Conservation (phyloP, 2,113 vertebrate genomes). For the Phrynosoma blainvillii region DNA sequence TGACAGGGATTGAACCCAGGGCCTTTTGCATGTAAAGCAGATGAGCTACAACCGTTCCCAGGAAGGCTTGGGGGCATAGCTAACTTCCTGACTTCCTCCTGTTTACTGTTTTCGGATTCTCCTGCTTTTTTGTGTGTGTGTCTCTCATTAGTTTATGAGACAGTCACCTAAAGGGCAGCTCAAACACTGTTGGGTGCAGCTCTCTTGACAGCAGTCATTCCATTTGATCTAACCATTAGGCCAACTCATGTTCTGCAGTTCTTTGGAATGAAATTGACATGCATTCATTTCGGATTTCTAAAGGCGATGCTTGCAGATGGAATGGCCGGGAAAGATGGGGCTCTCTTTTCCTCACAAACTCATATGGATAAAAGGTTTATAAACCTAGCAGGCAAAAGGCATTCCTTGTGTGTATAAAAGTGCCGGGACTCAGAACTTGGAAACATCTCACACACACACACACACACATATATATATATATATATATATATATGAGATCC, state of each 20-base stretch:
- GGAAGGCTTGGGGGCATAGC: rapidly evolving
- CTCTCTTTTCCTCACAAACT: not conserved
- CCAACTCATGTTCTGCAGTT: conserved; percentile 31
- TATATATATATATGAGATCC: too few relatives aligned
- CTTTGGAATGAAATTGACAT: conserved; percentile 29
- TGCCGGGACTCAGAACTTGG: too few relatives aligned
- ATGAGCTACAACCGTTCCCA: not conserved
- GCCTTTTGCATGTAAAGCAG: not conserved
- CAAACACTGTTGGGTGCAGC: not conserved
- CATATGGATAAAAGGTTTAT: conserved; percentile 10
- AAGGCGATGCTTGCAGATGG: conserved; percentile 10
- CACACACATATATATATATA: too few relatives aligned
- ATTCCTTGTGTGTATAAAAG: conserved; percentile 40
- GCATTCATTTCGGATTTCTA: conserved; percentile 2
- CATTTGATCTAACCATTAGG: not conserved
- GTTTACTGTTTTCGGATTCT: not conserved
- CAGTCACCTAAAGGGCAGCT: rapidly evolving
- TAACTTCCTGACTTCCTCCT: conserved; percentile 2
- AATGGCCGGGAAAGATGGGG: conserved; percentile 27
- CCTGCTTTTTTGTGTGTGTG: rapidly evolving
- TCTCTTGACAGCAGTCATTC: not conserved
- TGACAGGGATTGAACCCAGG: too few relatives aligned
- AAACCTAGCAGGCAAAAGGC: conserved; percentile 55
- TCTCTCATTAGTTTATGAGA: not conserved
- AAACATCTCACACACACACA: too few relatives aligned